Conservation (phyloP, 2,113 vertebrate species). For the Felis chaus region DNA sequence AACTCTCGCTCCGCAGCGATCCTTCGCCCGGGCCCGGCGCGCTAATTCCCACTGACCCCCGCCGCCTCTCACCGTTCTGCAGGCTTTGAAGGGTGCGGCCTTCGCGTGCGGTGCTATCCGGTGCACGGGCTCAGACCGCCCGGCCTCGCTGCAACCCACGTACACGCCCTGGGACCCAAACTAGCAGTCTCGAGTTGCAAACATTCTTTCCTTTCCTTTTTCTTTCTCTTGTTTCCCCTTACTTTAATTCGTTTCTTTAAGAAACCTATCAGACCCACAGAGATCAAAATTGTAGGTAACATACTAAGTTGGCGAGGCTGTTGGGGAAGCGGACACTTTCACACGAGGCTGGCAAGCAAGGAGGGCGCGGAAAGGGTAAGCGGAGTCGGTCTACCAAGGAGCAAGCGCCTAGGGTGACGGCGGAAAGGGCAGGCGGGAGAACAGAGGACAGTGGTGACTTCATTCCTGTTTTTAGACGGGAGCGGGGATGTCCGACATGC, state of each 20-base stretch:
- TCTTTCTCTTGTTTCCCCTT: neutral
- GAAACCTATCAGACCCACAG: neutral
- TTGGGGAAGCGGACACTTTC: neutral
- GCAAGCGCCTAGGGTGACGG: accelerated
- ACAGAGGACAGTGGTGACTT: neutral
- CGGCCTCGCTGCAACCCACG: accelerated
- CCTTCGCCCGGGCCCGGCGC: neutral
- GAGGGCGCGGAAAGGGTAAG: neutral
- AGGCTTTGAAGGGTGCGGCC: neutral
- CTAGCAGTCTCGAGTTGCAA: neutral
- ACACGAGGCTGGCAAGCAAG: accelerated
- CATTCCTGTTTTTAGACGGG: neutral
- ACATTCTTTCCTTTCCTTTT: neutral
- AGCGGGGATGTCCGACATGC: accelerated
- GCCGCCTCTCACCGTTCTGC: neutral
- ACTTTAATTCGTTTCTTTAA: neutral
- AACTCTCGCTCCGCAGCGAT: slow-evolving; percentile 51
- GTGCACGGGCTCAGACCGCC: accelerated
- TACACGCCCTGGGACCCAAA: neutral
- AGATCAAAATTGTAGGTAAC: neutral
- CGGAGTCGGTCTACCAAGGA: accelerated
- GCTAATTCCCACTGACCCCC: slow-evolving; percentile 70
- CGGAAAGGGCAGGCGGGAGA: accelerated
- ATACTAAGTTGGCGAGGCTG: neutral
- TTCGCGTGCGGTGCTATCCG: accelerated